Conservation (phyloP, 1,140 invertebrate species). For the Meloidogyne exigua region DNA sequence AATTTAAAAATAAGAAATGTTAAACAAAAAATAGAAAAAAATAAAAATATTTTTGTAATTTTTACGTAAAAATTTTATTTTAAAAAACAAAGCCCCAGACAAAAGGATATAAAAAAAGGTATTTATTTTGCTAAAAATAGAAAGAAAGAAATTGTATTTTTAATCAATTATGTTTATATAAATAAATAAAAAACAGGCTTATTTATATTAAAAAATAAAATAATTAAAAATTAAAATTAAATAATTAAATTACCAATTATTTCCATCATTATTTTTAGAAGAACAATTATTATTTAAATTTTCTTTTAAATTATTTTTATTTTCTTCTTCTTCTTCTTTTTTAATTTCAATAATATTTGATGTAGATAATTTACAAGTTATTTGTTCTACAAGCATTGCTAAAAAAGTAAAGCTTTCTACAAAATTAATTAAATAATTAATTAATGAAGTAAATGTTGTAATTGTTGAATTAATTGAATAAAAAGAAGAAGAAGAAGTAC, state of each 20-base stretch:
- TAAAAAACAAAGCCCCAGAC: no score
- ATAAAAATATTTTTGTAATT: no score
- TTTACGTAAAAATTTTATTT: no score
- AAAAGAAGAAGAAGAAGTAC: not conserved
- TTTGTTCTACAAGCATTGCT: slow-evolving; percentile 50
- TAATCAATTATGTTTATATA: not conserved
- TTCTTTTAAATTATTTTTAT: not conserved
- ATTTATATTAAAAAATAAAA: no score
- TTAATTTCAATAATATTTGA: not conserved
- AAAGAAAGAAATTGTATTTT: not conserved
- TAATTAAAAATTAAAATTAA: no score
- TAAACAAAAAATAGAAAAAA: no score
- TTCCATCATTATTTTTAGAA: no score
- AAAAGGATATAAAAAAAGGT: not conserved
- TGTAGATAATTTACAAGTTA: slow-evolving; percentile 23
- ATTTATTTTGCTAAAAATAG: slow-evolving; percentile 1
- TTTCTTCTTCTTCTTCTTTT: no score
- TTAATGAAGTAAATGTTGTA: not conserved
- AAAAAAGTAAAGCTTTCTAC: slow-evolving; percentile 47
- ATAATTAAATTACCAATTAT: no score
- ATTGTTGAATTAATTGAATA: not conserved
- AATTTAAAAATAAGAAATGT: no score
- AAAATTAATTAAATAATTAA: slow-evolving; percentile 48
- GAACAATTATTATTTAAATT: not conserved
- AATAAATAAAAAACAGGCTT: no score